Conservation (phyloP, 2,113 vertebrate genomes). For the Cavia aperea region DNA sequence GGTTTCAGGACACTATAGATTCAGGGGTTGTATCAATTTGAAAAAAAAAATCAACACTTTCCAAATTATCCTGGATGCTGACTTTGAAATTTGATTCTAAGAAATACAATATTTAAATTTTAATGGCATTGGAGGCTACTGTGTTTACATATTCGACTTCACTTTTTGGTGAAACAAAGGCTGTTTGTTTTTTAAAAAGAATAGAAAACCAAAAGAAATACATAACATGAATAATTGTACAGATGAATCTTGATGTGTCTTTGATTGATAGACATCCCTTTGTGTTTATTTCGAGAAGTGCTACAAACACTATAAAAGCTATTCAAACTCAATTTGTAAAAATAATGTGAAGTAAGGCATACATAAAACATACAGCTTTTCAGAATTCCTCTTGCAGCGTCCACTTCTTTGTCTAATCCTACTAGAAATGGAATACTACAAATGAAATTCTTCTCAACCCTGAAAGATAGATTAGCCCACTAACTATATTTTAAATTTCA, state of each 20-base stretch:
- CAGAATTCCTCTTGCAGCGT: neutral
- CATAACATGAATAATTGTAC: neutral
- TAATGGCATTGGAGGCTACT: neutral
- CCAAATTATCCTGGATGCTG: neutral
- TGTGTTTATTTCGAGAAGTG: slow-evolving; percentile 12
- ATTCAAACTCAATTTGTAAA: slow-evolving; percentile 25
- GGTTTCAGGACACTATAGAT: neutral
- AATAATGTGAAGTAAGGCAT: neutral
- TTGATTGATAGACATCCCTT: neutral
- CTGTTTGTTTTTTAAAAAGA: neutral
- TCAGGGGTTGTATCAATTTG: neutral
- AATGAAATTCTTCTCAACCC: neutral
- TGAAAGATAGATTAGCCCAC: neutral
- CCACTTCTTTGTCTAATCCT: neutral
- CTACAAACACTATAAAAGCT: neutral
- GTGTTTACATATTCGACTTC: neutral
- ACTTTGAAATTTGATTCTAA: neutral
- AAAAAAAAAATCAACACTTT: neutral
- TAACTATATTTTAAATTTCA: slow-evolving; percentile 4
- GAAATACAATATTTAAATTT: neutral
- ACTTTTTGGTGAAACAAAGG: neutral
- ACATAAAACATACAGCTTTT: neutral
- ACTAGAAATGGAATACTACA: neutral
- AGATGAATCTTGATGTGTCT: neutral
- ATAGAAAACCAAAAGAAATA: neutral